phyloP scores from a whole-genome alignment of 2,888 invertebrate species.

The Amblyteles armatorius region DNA sequence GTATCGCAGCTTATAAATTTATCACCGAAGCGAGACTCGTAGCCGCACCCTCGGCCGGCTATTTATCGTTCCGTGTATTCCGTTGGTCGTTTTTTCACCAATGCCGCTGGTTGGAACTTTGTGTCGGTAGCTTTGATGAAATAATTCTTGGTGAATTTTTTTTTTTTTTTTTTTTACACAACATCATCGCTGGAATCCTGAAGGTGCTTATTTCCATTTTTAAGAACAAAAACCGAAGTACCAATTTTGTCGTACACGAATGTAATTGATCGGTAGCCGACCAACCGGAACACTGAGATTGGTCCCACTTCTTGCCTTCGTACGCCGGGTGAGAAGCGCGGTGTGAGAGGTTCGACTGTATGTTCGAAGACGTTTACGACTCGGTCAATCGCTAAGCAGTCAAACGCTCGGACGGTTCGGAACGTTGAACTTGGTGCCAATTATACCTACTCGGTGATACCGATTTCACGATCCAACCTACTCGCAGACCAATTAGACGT shows the following conservation, averaged over 20 bases:
- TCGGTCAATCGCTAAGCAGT: neutral
- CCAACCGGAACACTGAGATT: too few species aligned
- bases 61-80: neutral
- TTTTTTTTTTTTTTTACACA: too few species aligned
- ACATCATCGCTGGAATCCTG: too few species aligned
- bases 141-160: too few species aligned
- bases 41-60: constrained; percentile 11
- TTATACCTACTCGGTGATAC: neutral
- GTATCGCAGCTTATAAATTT: constrained; percentile 54
- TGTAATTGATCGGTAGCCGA: too few species aligned
- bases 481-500: constrained; percentile 6
- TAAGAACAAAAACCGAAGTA: too few species aligned
- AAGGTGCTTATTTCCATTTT: too few species aligned
- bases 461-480: neutral
- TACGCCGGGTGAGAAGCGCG: too few species aligned
- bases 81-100: neutral
- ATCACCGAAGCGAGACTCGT: constrained; percentile 40
- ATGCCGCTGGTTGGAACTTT: too few species aligned
- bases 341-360: neutral
- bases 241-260: too few species aligned
- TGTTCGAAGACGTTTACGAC: neutral
- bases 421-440: neutral
- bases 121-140: too few species aligned
- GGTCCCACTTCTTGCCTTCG: too few species aligned
- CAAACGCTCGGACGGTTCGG: neutral